Evolutionary conservation across 2,888 invertebrate species (phyloP).

Genomic region (Latrodectus hesperus): DNA sequence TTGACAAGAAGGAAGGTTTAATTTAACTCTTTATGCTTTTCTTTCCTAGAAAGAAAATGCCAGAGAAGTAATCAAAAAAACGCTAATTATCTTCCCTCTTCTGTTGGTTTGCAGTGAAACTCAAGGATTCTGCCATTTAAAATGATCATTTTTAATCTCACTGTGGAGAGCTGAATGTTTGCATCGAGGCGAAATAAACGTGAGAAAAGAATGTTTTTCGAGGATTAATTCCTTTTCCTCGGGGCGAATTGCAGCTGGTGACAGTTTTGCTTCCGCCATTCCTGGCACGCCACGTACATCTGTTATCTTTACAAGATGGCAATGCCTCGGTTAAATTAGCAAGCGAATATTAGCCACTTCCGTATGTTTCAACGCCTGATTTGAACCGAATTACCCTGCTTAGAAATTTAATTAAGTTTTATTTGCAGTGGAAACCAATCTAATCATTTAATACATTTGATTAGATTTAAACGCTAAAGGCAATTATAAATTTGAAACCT

Average conservation of each 20-base stretch:
- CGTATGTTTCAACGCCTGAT: no score
- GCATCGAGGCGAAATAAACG: not conserved
- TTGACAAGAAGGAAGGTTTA: not conserved
- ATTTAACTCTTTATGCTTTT: not conserved
- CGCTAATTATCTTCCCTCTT: not conserved
- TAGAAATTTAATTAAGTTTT: no score
- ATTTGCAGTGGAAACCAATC: no score
- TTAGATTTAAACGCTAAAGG: no score
- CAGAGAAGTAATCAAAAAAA: not conserved
- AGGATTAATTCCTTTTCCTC: not conserved
- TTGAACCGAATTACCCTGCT: no score
- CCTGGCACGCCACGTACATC: not conserved
- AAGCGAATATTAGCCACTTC: no score
- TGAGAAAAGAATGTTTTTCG: no score
- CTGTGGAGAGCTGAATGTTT: not conserved
- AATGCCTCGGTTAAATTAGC: no score
- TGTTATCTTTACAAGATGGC: no score
- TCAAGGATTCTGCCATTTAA: not conserved
- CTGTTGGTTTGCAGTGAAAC: not conserved
- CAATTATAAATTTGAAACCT: no score
- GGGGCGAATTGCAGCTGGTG: not conserved
- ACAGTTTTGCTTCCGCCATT: constrained; percentile 3
- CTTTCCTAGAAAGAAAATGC: not conserved
- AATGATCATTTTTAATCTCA: not conserved
- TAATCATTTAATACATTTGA: no score